Evolutionary conservation across 2,113 vertebrate genomes (phyloP), one percentile per base, ranked within the genome.

Genomic region (Zosterops japonicus): DNA sequence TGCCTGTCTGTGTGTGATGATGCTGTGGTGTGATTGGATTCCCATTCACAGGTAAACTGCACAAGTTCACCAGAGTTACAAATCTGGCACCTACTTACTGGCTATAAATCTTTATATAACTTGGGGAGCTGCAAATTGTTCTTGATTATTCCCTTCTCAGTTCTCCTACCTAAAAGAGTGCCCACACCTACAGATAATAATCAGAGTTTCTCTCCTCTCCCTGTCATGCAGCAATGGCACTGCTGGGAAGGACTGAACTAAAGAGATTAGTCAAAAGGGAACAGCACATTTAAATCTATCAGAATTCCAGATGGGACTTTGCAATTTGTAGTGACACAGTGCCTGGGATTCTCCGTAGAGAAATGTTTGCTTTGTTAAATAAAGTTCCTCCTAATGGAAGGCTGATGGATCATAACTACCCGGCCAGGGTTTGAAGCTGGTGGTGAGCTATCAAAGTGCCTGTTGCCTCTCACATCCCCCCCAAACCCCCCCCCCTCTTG

Each of bases 401-500:
- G 6, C 41, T 41, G 22, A 28, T 29, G 28, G 12, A 21, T 61
- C 61, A 15, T n/a, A 61, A 55, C 18, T 17, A 22, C 25, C 35
- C 1, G 6, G 19, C 0, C 2, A 39, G n/a, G 28, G 6, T 42
- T n/a, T 60, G 44, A 75, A 86, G 74, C 21, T 36, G 20, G 7
- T 23, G 28, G 10, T 28, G n/a, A 33, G 12, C 0, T 0, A 57
- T 17, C 31, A 24, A 74, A 55, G 25, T 29, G 24, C 24, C 33
- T 13, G 21, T 29, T 33, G 39, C 6, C 19, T 77, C 46, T 53
- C 7, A 2, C 33, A 78, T 21, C 8, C 35, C 41, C 41, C 18
- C 14, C 36, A 29, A 59, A n/a, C n/a, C 1, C 0, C 2, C 33
- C 2, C 28, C 11, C 8, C 13, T 46, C 44, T 39, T 5, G 4